These are phyloP conservation scores for Sesamia nonagrioides DNA, from an alignment of 1,140 invertebrate species.

Conservation along the genomic window DNA sequence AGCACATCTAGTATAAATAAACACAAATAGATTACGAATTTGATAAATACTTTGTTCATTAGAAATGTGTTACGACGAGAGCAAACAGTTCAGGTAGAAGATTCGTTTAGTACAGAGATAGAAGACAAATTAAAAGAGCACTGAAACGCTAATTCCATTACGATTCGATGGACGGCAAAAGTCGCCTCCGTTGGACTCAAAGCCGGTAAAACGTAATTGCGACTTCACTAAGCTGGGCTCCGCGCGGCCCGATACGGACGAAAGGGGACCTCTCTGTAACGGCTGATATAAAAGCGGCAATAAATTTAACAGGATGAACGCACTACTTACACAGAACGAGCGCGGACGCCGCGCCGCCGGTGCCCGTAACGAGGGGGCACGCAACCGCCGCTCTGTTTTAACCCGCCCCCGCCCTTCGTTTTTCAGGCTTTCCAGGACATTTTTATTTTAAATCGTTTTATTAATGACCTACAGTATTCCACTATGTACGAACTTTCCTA, in stretches of 20 bases:
- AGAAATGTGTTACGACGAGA: constrained; percentile 54
- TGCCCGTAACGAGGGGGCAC: constrained; percentile 80
- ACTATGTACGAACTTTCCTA: not conserved
- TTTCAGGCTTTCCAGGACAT: constrained; percentile 51
- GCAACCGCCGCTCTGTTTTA: constrained; percentile 67
- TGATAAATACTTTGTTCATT: constrained; percentile 52
- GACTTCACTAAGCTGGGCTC: constrained; percentile 86
- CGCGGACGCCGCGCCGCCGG: constrained; percentile 67
- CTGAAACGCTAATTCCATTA: constrained; percentile 86
- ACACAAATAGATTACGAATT: constrained; percentile 45
- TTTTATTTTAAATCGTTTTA: constrained; percentile 46
- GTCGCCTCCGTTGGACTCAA: constrained; percentile 83
- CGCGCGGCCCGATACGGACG: constrained; percentile 82
- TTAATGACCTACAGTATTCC: constrained; percentile 28
- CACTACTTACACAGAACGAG: constrained; percentile 84
- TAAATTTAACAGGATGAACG: constrained; percentile 87
- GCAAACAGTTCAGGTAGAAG: constrained; percentile 60
- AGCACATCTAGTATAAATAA: constrained; percentile 19
- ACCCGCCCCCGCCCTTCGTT: constrained; percentile 54
- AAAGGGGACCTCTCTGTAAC: constrained; percentile 84
- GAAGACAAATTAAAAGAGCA: constrained; percentile 85
- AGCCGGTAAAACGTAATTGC: constrained; percentile 87
- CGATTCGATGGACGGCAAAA: constrained; percentile 86
- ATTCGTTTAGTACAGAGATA: constrained; percentile 82
- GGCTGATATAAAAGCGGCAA: constrained; percentile 87